Evolutionary conservation across 2,113 vertebrate species (phyloP).

Genomic region (Ivindomyrus marchei): DNA sequence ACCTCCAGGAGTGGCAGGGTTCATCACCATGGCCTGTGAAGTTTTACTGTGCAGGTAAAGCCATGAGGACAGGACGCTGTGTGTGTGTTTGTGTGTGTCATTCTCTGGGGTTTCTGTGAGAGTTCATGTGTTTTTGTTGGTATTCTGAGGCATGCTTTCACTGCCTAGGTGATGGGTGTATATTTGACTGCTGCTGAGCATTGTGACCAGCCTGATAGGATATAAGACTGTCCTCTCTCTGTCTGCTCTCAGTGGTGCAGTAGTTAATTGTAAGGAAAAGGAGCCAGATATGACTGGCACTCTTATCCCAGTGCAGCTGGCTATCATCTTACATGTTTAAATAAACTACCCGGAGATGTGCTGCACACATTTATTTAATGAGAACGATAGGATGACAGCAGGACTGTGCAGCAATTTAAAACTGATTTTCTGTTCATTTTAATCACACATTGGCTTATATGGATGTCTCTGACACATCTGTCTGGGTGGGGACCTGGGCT

Average conservation of each 20-base stretch:
- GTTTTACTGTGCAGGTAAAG: conserved; percentile 80
- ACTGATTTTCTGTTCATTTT: background rate
- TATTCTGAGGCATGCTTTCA: background rate
- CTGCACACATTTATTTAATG: background rate
- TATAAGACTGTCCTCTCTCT: background rate
- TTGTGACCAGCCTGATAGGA: background rate
- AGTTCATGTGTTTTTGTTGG: background rate
- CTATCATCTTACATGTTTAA: background rate
- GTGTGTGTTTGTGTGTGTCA: background rate
- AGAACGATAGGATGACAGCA: background rate
- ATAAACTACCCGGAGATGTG: background rate
- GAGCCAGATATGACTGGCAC: background rate
- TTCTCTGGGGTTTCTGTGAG: background rate
- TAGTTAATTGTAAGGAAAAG: background rate
- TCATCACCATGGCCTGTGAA: conserved; percentile 75
- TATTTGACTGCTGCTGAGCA: background rate
- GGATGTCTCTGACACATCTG: background rate
- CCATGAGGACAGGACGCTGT: background rate
- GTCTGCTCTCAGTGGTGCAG: background rate
- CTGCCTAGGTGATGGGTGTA: background rate
- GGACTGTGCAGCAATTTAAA: background rate
- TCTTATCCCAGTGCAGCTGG: background rate
- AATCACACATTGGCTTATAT: background rate
- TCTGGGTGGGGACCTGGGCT: background rate
- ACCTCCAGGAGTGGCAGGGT: conserved; percentile 3